Percentiles rank a stretch among this genome's conserved stretches.
Conservation (phyloP, 2,113 vertebrate genomes). For the Glaucidium brasilianum region DNA sequence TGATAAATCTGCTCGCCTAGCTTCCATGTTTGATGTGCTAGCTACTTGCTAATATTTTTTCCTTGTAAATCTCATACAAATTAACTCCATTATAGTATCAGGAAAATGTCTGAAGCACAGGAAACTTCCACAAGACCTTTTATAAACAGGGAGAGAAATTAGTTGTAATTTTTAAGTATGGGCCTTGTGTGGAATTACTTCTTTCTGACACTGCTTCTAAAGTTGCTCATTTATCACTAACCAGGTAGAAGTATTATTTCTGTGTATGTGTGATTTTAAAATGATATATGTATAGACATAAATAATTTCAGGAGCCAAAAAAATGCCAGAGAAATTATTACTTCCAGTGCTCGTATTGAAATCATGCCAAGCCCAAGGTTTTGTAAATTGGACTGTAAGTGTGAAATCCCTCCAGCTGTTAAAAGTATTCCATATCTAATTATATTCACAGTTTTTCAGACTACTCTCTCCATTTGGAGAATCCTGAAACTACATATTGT, state of each 20-base stretch:
- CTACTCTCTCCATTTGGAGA: slow-evolving; percentile 60
- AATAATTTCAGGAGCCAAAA: slow-evolving; percentile 69
- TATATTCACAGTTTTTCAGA: slow-evolving; percentile 69
- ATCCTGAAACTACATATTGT: slow-evolving; percentile 45
- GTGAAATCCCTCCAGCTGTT: slow-evolving; percentile 85
- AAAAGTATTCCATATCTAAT: slow-evolving; percentile 78
- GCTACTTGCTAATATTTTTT: neutral
- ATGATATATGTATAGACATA: slow-evolving; percentile 59
- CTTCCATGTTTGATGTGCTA: neutral
- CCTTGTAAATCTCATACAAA: slow-evolving; percentile 11
- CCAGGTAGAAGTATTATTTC: slow-evolving; percentile 44
- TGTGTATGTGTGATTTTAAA: slow-evolving; percentile 31
- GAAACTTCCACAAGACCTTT: slow-evolving; percentile 27
- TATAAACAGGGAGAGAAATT: slow-evolving; percentile 20
- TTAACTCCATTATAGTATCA: neutral
- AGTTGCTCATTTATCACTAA: slow-evolving; percentile 49
- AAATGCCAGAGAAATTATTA: slow-evolving; percentile 70
- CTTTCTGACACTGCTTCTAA: slow-evolving; percentile 28
- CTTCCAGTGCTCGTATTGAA: slow-evolving; percentile 74
- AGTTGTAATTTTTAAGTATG: neutral
- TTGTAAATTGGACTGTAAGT: slow-evolving; percentile 76
- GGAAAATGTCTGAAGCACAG: neutral
- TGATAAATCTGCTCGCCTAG: neutral
- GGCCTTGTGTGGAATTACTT: neutral
- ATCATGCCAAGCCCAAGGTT: slow-evolving; percentile 69